Evolutionary conservation across 2,888 invertebrate genomes (phyloP), one percentile per base, ranked within the genome.

Genomic region (Danaus chrysippus): DNA sequence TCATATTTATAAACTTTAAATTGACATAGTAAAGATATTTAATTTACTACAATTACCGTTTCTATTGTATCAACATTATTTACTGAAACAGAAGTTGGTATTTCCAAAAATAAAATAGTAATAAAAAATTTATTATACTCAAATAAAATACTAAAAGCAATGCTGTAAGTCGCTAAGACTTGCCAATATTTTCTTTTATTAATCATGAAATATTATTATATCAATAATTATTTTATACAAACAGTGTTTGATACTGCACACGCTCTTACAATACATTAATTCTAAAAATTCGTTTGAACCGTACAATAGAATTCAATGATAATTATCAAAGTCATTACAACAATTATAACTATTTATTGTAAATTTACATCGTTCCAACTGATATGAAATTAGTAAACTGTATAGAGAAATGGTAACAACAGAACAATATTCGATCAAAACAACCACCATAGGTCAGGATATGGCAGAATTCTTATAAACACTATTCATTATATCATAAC

Each of bases 271-370:
- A 59, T 56, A 63, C 62, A 61, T 60, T 63, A 63, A 53, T 54
- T 58, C 58, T 63, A 68, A 54, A 63, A 68, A 66, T 66, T 66
- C 65, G 66, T 63, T 63, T 66, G 68, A 63, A 61, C 67, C 63
- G 64, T 53, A 58, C 52, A 56, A 61, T 55, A 62, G 49, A 64
- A 52, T 64, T 67, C 56, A 60, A 59, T 63, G 46, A 46, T 46
- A 8, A 13, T 13, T 46, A 49, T 59, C 60, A 54, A 59, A 43
- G 53, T 55, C 23, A 12, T 56, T 44, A n/a, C 13, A 13, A 10
- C n/a, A 56, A 23, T 44, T 42, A 44, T 23, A 23, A 3, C 42
- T 56, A 56, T 56, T 44, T 44, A 23, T 43, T 11, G 44, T 44
- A 44, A 42, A 13, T 44, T 56, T 19, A 44, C 19, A 56, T 42